These are phyloP conservation scores for Gymnogyps californianus DNA, from an alignment of 2,113 vertebrate species.

Conservation along the genomic window DNA sequence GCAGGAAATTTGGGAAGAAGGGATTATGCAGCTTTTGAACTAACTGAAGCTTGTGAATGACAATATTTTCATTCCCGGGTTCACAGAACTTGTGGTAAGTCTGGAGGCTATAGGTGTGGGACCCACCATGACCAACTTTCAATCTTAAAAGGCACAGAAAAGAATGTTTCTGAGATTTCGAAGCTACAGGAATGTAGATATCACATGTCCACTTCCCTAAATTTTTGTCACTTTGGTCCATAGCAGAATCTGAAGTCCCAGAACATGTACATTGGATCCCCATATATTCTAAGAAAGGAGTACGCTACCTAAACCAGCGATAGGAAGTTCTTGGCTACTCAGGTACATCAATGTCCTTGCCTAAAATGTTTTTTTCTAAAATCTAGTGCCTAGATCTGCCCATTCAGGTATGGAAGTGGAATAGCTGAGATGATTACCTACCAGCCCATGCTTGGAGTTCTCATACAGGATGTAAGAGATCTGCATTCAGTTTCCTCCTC, in stretches of 20 bases:
- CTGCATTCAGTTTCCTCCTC: not conserved
- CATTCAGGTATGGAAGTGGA: not conserved
- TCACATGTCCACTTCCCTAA: not conserved
- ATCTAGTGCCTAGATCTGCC: not conserved
- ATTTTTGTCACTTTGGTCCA: not conserved
- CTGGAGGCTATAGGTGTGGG: not conserved
- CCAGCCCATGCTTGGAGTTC: not conserved
- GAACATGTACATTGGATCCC: not conserved
- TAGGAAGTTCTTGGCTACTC: not conserved
- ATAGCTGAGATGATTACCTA: not conserved
- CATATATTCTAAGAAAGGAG: not conserved
- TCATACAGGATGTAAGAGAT: not conserved
- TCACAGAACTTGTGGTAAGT: not conserved
- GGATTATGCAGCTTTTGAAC: not conserved
- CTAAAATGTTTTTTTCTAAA: not conserved
- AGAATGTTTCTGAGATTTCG: not conserved
- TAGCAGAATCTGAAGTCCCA: not conserved
- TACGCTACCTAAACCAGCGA: not conserved
- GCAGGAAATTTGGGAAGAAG: not conserved
- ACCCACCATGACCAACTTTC: not conserved
- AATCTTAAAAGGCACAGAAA: not conserved
- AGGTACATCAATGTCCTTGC: not conserved
- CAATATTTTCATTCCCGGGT: not conserved
- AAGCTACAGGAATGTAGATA: not conserved
- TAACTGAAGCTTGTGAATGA: not conserved